Evolutionary conservation across 2,113 vertebrate species (phyloP).

Genomic region (Antennarius striatus): DNA sequence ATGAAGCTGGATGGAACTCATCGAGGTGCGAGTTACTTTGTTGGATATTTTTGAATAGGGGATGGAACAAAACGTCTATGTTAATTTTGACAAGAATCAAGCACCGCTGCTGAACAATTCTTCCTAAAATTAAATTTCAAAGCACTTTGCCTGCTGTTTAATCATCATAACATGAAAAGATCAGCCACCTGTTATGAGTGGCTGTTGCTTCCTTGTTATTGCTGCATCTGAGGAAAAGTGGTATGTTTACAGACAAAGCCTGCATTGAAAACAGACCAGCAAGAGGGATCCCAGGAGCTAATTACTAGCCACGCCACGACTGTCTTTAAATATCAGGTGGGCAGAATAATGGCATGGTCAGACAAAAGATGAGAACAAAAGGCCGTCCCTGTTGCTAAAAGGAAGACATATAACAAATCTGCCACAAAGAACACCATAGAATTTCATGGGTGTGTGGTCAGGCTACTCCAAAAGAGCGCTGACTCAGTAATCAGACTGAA

Average conservation of each 20-base stretch:
- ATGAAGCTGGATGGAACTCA: conserved; percentile 2
- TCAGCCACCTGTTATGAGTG: conserved; percentile 33
- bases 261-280: conserved; percentile 52
- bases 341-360: conserved; percentile 48
- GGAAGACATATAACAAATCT: conserved; percentile 37
- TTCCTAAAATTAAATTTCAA: conserved; percentile 16
- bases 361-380: conserved; percentile 57
- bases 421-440: conserved; percentile 16
- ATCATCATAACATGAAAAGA: conserved; percentile 43
- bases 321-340: conserved; percentile 63
- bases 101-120: conserved; percentile 6
- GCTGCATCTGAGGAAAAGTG: conserved; percentile 20
- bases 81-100: conserved; percentile 6
- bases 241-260: conserved; percentile 54
- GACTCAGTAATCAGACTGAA: not conserved
- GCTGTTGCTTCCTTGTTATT: conserved; percentile 23
- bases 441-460: conserved; percentile 13
- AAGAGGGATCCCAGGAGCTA: conserved; percentile 50
- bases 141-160: conserved; percentile 3
- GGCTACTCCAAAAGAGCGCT: conserved; percentile 25
- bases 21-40: conserved; percentile 7
- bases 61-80: conserved; percentile 9
- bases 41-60: conserved; percentile 14
- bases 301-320: conserved; percentile 54
- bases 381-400: conserved; percentile 41